Percentiles rank a stretch among this genome's conserved stretches.
Conservation (phyloP, 2,888 invertebrate species). For the Melitaea athalia region DNA sequence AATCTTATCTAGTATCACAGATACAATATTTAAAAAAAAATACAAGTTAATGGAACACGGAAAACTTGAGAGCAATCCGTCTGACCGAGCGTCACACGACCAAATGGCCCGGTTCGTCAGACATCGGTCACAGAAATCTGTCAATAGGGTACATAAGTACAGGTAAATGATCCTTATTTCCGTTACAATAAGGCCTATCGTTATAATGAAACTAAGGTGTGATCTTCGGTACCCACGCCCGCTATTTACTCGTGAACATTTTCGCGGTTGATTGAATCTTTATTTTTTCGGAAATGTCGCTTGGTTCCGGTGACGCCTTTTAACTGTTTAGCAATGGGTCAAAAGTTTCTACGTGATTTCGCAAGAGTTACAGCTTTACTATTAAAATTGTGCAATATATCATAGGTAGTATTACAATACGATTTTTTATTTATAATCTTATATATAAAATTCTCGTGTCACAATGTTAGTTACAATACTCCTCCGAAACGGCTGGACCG, state of each 20-base stretch:
- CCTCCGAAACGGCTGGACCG: no score
- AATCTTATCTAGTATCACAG: constrained; percentile 1
- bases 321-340: not conserved
- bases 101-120: constrained; percentile 64
- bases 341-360: not conserved
- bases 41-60: constrained; percentile 13
- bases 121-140: constrained; percentile 46
- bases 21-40: constrained; percentile 19
- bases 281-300: constrained; percentile 33
- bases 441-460: no score
- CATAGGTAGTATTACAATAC: not conserved
- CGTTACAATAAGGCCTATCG: not conserved
- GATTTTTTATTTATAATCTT: no score
- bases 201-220: not conserved
- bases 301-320: constrained; percentile 33
- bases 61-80: constrained; percentile 28
- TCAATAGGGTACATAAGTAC: constrained; percentile 29
- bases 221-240: constrained; percentile 47
- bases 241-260: constrained; percentile 53
- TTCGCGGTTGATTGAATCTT: constrained; percentile 39
- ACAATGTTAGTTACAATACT: no score
- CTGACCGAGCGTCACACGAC: constrained; percentile 46
- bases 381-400: not conserved
- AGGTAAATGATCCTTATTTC: not conserved
- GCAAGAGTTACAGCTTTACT: not conserved